These are phyloP conservation scores for Pelodiscus sinensis DNA, from an alignment of 2,113 vertebrate species.

Conservation along the genomic window DNA sequence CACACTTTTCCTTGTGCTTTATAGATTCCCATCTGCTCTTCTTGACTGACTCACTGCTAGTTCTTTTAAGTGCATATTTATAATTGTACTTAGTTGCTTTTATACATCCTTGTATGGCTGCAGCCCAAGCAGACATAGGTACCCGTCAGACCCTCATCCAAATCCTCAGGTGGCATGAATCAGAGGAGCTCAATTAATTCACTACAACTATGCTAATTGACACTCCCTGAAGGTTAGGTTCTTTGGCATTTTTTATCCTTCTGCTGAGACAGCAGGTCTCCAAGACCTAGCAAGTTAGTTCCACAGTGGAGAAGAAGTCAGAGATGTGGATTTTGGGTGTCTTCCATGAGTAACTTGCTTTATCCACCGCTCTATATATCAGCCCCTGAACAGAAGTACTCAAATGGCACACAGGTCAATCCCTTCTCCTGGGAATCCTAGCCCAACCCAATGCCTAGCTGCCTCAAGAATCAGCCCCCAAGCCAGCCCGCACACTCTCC, in stretches of 20 bases:
- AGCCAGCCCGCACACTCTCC: background rate
- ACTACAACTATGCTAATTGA: background rate
- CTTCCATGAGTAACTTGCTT: background rate
- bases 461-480: background rate
- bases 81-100: fast-evolving
- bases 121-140: no score
- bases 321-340: background rate
- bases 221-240: background rate
- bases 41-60: background rate
- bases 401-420: background rate
- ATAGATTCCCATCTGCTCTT: background rate
- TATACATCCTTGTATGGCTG: background rate
- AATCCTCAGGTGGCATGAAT: background rate
- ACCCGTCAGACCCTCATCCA: background rate
- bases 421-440: background rate
- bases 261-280: background rate
- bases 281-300: background rate
- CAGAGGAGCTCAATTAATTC: background rate
- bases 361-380: background rate
- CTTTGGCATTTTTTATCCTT: background rate
- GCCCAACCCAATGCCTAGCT: background rate
- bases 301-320: background rate
- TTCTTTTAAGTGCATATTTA: background rate
- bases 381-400: background rate
- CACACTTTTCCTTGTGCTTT: background rate